phyloP scores from a whole-genome alignment of 2,888 invertebrate genomes.

The Hypomecis punctinalis region DNA sequence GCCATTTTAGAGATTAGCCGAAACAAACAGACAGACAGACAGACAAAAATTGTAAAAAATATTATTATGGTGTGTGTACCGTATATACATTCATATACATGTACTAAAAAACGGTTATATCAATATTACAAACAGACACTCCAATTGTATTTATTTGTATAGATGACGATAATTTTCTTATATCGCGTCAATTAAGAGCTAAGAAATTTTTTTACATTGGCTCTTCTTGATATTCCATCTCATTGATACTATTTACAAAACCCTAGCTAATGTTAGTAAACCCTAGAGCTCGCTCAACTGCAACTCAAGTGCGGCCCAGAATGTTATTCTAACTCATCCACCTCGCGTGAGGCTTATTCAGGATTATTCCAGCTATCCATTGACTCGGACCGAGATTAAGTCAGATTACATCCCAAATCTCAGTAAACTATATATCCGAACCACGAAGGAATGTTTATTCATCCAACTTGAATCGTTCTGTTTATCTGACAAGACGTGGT shows the following conservation, averaged over 20 bases:
- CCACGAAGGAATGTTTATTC: conserved; percentile 24
- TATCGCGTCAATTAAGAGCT: too few relatives aligned
- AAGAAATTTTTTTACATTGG: too few relatives aligned
- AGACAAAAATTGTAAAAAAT: too few relatives aligned
- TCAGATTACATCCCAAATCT: conserved; percentile 18
- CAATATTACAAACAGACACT: too few relatives aligned
- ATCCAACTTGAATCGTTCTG: conserved; percentile 33
- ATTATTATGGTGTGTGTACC: too few relatives aligned
- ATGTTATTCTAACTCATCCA: conserved; percentile 15
- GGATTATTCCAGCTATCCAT: conserved; percentile 9
- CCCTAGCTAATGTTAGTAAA: neutral
- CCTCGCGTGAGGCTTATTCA: conserved; percentile 7
- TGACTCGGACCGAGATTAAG: conserved; percentile 22
- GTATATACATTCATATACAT: too few relatives aligned
- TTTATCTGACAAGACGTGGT: conserved; percentile 33
- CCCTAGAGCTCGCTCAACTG: neutral
- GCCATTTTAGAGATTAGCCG: too few relatives aligned
- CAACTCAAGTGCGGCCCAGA: conserved; percentile 11
- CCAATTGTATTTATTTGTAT: too few relatives aligned
- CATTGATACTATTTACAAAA: neutral
- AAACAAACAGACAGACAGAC: too few relatives aligned
- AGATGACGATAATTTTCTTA: too few relatives aligned
- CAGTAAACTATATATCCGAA: conserved; percentile 22
- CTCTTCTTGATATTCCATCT: too few relatives aligned
- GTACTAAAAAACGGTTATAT: too few relatives aligned